These are phyloP conservation scores for Heteropelma amictum DNA, from an alignment of 2,888 invertebrate genomes.

Conservation along the genomic window DNA sequence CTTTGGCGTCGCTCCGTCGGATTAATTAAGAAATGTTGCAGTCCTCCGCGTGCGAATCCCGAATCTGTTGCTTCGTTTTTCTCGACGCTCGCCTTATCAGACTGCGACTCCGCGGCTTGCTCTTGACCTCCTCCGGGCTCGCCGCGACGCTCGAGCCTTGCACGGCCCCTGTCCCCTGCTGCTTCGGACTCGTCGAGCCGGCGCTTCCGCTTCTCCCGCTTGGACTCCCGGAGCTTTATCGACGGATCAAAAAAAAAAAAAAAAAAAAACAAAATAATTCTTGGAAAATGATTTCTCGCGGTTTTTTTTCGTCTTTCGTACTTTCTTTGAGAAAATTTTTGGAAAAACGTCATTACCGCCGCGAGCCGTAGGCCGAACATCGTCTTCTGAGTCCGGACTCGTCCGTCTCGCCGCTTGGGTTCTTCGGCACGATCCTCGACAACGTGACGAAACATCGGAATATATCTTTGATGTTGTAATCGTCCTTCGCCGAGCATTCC, in stretches of 20 bases:
- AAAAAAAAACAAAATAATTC: too few species aligned
- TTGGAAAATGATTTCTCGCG: too few species aligned
- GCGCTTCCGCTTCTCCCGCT: constrained; percentile 71
- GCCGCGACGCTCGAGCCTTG: constrained; percentile 73
- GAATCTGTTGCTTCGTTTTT: constrained; percentile 88
- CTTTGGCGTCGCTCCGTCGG: not conserved
- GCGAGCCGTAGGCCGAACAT: constrained; percentile 85
- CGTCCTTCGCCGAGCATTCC: constrained; percentile 89
- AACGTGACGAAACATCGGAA: constrained; percentile 89
- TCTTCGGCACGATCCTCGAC: constrained; percentile 84
- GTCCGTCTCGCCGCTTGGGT: constrained; percentile 78
- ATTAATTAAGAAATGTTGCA: constrained; percentile 85
- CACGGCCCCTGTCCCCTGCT: constrained; percentile 70
- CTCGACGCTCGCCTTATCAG: constrained; percentile 89
- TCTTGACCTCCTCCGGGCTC: constrained; percentile 78
- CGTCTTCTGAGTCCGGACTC: constrained; percentile 84
- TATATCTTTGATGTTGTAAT: constrained; percentile 87
- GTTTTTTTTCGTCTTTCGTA: too few species aligned
- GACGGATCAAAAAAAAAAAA: too few species aligned
- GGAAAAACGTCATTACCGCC: constrained; percentile 70
- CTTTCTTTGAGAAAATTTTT: not conserved
- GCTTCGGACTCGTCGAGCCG: constrained; percentile 68
- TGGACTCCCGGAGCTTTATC: too few species aligned
- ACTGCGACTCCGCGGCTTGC: constrained; percentile 85
- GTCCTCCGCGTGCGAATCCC: constrained; percentile 85